A percentile compares a stretch with the other conserved stretches of the same genome.
phyloP scores from a whole-genome alignment of 2,888 invertebrate genomes.

The Fissipunctia ypsillon region DNA sequence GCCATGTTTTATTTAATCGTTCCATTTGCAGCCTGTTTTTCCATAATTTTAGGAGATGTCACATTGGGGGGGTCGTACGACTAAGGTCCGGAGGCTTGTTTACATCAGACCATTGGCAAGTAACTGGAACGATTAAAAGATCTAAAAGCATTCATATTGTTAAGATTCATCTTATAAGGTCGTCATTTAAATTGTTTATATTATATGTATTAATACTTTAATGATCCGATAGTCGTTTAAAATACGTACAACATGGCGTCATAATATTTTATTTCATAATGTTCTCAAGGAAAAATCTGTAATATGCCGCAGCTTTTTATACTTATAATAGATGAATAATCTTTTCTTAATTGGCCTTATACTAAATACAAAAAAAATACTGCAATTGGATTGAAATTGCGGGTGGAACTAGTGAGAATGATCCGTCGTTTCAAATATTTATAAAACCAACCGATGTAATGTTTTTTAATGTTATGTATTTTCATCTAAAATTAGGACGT shows the following conservation, averaged over 20 bases:
- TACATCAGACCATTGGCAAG: slow-evolving; percentile 25
- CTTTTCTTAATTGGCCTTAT: neutral
- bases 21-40: slow-evolving; percentile 13
- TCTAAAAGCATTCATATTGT: slow-evolving; percentile 1
- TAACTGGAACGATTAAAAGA: slow-evolving; percentile 9
- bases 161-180: neutral
- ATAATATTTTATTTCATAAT: slow-evolving; percentile 32
- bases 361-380: no score
- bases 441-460: slow-evolving; percentile 9
- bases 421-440: slow-evolving; percentile 29
- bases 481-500: slow-evolving; percentile 1
- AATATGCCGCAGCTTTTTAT: neutral
- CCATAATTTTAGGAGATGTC: slow-evolving; percentile 31
- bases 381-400: no score
- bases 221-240: slow-evolving; percentile 29
- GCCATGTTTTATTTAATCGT: slow-evolving; percentile 21
- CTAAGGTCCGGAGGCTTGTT: slow-evolving; percentile 28
- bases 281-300: slow-evolving; percentile 31
- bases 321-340: slow-evolving; percentile 3
- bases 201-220: neutral
- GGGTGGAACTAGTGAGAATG: no score
- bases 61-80: slow-evolving; percentile 28
- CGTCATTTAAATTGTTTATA: slow-evolving; percentile 8
- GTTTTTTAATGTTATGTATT: neutral
- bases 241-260: slow-evolving; percentile 22